Base-by-base conservation (phyloP, 2,113 vertebrate genomes). In the Oostethus manadensis region DNA sequence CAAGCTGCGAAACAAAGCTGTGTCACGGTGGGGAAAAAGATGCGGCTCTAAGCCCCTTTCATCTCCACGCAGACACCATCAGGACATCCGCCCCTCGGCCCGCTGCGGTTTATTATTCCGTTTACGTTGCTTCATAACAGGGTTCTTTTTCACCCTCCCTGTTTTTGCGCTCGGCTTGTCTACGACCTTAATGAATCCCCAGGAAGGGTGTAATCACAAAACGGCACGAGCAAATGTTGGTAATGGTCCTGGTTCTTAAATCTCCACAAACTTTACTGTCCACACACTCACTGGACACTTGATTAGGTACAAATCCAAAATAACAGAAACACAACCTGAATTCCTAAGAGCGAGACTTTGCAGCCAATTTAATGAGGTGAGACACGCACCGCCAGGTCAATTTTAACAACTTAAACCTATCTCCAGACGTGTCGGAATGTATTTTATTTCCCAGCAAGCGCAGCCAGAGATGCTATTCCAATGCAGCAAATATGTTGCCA, bases 401-500 rank as follows among this genome's bases (percentile, higher is more conserved):
- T 69, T 60, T 56, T 73, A 46, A 47, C 21, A 67, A 71, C 54
- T 66, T 63, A 59, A 69, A 75, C 71, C 58, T 66, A 47, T 59
- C 58, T 68, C 33, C 47, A 57, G 60, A 68, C 64, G 46, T 1
- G 14, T 83, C 78, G 66, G 77, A 79, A 73, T 73, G 64, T 80
- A 46, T 58, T 65, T 78, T 70, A 60, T 56, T 26, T 64, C 10
- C 66, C 64, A 7, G 63, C 66, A 68, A 68, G 71, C 69, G 80
- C 74, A 71, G 81, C 76, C n/a, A 82, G 78, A 76, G 81, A 89
- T 86, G 86, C 86, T 88, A 88, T 88, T 87, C 87, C 85, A 82
- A 89, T 88, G 87, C 87, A 89, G 87, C 85, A 86, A 89, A 89
- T 85, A 88, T 88, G 89, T 90, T 90, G 81, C 88, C 89, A 88